phyloP scores from a whole-genome alignment of 1,140 invertebrate species.

The Oryzaephilus surinamensis region DNA sequence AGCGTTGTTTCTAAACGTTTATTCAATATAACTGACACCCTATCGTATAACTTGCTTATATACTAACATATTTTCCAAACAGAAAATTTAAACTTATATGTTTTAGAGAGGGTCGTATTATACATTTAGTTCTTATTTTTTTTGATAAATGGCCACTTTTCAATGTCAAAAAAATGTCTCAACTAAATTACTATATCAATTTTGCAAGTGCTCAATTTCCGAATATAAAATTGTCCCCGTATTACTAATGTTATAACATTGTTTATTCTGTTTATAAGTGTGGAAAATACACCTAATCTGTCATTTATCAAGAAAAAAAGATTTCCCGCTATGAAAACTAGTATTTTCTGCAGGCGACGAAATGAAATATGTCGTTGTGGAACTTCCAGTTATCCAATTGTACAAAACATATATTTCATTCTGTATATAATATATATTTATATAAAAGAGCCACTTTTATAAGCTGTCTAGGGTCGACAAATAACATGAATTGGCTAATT shows the following conservation, averaged over 20 bases:
- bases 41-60: no score
- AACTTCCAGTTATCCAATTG: conserved; percentile 3
- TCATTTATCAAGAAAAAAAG: no score
- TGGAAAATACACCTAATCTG: conserved; percentile 1
- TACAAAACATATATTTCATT: no score
- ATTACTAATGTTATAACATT: no score
- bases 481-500: conserved; percentile 25
- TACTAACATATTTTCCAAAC: no score
- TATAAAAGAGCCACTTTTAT: conserved; percentile 18
- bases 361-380: conserved; percentile 24
- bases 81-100: no score
- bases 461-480: conserved; percentile 29
- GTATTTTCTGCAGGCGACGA: conserved; percentile 23
- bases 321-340: neutral
- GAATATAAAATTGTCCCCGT: no score
- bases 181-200: conserved; percentile 13
- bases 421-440: neutral
- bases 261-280: conserved; percentile 9
- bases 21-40: no score
- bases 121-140: no score
- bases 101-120: no score
- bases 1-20: conserved; percentile 21
- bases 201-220: no score
- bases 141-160: conserved; percentile 31
- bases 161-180: conserved; percentile 30